These are phyloP conservation scores for Sibirionetta formosa DNA, from an alignment of 2,797 vertebrate species.

Conservation along the genomic window DNA sequence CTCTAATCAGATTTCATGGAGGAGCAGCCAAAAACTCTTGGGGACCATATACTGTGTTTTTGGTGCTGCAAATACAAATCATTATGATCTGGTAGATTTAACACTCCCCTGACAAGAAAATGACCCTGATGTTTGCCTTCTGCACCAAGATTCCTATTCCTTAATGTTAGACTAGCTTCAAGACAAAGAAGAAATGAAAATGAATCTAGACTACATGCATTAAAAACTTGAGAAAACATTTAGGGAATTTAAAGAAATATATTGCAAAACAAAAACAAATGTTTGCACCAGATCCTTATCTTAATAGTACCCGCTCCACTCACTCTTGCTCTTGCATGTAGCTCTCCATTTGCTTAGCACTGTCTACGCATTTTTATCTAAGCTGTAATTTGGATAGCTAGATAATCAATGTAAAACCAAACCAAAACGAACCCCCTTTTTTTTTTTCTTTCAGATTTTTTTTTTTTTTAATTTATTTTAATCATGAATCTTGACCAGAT, in stretches of 20 bases:
- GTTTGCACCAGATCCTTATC: background rate
- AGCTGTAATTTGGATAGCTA: background rate
- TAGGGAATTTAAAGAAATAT: background rate
- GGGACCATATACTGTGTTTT: background rate
- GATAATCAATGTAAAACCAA: background rate
- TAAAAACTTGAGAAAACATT: background rate
- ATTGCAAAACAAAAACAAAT: background rate
- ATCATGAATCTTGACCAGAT: background rate
- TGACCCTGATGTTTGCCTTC: background rate
- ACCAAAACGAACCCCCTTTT: background rate
- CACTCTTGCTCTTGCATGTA: background rate
- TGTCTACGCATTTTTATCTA: background rate
- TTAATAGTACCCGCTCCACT: background rate
- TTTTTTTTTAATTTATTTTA: background rate
- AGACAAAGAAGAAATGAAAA: background rate
- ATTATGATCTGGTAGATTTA: fast-evolving
- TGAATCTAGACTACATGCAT: background rate
- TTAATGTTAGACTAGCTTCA: background rate
- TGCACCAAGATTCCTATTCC: background rate
- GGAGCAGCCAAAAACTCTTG: background rate
- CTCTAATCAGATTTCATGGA: background rate
- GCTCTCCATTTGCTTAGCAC: background rate
- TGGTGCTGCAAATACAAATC: background rate
- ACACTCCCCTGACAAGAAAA: background rate
- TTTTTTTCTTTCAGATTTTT: background rate